Percentiles rank a stretch among this genome's conserved stretches.
Evolutionary conservation across 1,140 invertebrate genomes (phyloP).

Genomic region (Drosophila bocqueti): DNA sequence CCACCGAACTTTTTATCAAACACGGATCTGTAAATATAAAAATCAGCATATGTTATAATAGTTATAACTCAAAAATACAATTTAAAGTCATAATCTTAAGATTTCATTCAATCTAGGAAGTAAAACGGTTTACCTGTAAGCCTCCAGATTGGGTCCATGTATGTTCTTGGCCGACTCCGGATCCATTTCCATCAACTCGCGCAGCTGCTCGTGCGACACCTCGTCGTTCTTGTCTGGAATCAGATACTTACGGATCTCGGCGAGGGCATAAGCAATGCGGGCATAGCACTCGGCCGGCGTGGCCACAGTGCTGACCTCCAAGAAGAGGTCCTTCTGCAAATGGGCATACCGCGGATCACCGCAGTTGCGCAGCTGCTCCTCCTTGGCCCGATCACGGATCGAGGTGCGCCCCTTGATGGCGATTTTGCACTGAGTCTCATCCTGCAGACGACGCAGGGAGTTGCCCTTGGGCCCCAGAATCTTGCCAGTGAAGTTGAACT

Average conservation of each 20-base stretch:
- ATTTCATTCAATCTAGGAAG: background rate
- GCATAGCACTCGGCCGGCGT: slow-evolving; percentile 94
- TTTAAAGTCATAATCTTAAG: too few species aligned
- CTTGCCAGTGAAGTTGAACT: slow-evolving; percentile 97
- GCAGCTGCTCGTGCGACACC: slow-evolving; percentile 80
- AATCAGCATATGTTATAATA: too few species aligned
- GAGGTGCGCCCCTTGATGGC: slow-evolving; percentile 95
- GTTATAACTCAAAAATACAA: too few species aligned
- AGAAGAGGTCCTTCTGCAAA: slow-evolving; percentile 94
- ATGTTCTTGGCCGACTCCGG: slow-evolving; percentile 74
- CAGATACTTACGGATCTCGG: slow-evolving; percentile 91
- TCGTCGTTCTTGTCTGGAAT: slow-evolving; percentile 88
- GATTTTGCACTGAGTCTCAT: slow-evolving; percentile 96
- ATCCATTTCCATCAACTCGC: slow-evolving; percentile 82
- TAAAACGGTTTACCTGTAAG: slow-evolving; percentile 56
- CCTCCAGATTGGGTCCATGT: slow-evolving; percentile 66
- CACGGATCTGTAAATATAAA: slow-evolving; percentile 50
- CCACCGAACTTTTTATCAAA: slow-evolving; percentile 73
- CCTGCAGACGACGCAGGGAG: slow-evolving; percentile 94
- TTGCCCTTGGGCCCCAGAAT: slow-evolving; percentile 96
- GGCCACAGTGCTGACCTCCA: slow-evolving; percentile 94
- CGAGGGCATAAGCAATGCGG: slow-evolving; percentile 92
- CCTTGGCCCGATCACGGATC: slow-evolving; percentile 95
- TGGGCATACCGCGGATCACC: slow-evolving; percentile 95
- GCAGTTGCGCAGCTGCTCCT: slow-evolving; percentile 93